Conservation (phyloP, 1,140 invertebrate genomes). For the Drosophila cardini region DNA sequence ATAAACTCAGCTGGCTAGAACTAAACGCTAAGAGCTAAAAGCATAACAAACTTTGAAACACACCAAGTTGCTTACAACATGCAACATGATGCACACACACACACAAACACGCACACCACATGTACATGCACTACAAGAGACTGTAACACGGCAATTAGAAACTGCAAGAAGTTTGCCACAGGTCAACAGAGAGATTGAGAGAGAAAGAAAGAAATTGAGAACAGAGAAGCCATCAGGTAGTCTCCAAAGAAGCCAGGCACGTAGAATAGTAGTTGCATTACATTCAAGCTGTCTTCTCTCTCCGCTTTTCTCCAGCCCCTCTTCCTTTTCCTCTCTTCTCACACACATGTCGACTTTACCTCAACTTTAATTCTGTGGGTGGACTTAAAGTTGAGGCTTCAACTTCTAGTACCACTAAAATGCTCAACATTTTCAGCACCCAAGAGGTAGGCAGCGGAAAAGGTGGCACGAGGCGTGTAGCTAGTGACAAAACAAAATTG, state of each 20-base stretch:
- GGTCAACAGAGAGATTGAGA: slow-evolving; percentile 25
- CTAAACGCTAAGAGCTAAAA: slow-evolving; percentile 17
- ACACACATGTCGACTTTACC: slow-evolving; percentile 23
- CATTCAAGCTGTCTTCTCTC: slow-evolving; percentile 3
- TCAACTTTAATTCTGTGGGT: slow-evolving; percentile 29
- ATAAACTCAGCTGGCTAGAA: slow-evolving; percentile 39
- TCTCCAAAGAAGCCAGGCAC: slow-evolving; percentile 17
- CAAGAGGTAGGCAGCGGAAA: not conserved
- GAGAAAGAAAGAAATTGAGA: slow-evolving; percentile 5
- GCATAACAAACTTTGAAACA: slow-evolving; percentile 23
- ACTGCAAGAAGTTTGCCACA: slow-evolving; percentile 42
- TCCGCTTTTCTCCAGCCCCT: not conserved
- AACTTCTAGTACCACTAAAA: slow-evolving; percentile 29
- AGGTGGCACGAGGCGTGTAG: not conserved
- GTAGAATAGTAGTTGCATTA: slow-evolving; percentile 53
- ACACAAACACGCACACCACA: slow-evolving; percentile 1
- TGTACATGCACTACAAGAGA: slow-evolving; percentile 15
- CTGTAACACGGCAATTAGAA: slow-evolving; percentile 68
- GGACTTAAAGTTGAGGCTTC: slow-evolving; percentile 60
- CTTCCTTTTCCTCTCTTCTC: not conserved
- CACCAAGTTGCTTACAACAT: slow-evolving; percentile 59
- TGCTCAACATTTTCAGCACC: slow-evolving; percentile 46
- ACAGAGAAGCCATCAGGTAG: slow-evolving; percentile 2
- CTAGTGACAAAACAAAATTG: not conserved
- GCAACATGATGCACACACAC: slow-evolving; percentile 53